phyloP scores from a whole-genome alignment of 2,888 invertebrate genomes.

The Drosophila lutescens region DNA sequence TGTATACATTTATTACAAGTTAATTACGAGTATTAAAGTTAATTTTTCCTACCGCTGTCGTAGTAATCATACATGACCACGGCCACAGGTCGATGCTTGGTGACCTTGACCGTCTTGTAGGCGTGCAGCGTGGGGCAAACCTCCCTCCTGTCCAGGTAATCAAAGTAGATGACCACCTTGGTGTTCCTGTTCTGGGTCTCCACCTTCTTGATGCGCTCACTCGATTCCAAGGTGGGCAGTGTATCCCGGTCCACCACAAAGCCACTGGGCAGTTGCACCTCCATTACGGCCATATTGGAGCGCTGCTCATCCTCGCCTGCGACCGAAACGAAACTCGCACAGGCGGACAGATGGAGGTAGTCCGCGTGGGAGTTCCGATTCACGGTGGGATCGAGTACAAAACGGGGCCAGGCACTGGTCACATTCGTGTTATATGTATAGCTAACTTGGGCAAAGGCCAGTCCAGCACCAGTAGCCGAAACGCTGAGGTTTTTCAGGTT shows the following conservation, averaged over 20 bases:
- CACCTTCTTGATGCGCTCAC: conserved; percentile 86
- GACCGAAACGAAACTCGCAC: conserved; percentile 86
- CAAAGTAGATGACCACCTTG: conserved; percentile 90
- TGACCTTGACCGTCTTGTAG: conserved; percentile 93
- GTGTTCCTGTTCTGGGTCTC: conserved; percentile 88
- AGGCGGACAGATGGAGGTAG: conserved; percentile 93
- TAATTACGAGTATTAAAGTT: too few species aligned
- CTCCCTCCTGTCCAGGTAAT: conserved; percentile 88
- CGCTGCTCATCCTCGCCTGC: conserved; percentile 85
- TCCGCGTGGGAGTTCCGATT: conserved; percentile 93
- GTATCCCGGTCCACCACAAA: conserved; percentile 93
- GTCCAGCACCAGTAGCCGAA: conserved; percentile 91
- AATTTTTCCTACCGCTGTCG: conserved; percentile 88
- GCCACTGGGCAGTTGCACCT: conserved; percentile 95
- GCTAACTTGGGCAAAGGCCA: conserved; percentile 91
- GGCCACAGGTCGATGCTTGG: conserved; percentile 93
- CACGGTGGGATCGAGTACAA: conserved; percentile 94
- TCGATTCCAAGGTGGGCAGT: conserved; percentile 87
- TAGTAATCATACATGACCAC: conserved; percentile 96
- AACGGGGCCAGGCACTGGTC: conserved; percentile 94
- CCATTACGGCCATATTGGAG: conserved; percentile 94
- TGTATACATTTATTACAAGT: background rate
- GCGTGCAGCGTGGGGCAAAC: conserved; percentile 95
- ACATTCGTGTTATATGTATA: conserved; percentile 94
- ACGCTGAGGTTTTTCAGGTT: conserved; percentile 88